Conservation (phyloP, 2,888 invertebrate species). For the Ramazzottius varieornatus region DNA sequence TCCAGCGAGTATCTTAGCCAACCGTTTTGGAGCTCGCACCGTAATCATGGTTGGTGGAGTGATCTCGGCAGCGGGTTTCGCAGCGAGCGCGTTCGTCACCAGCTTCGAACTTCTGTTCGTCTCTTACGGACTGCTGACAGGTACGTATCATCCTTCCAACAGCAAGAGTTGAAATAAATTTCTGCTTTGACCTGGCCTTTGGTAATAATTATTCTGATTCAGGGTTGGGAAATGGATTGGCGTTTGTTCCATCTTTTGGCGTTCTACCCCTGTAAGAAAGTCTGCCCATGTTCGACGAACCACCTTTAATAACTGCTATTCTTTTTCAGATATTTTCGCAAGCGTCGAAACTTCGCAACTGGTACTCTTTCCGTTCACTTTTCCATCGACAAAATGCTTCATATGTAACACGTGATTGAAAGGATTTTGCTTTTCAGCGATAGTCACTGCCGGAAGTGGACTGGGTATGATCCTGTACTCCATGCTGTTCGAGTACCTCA, state of each 20-base stretch:
- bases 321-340: too few relatives aligned
- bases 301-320: too few relatives aligned
- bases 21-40: background rate
- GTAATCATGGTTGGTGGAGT: background rate
- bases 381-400: too few relatives aligned
- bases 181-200: too few relatives aligned
- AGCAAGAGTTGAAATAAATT: too few relatives aligned
- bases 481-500: background rate
- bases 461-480: background rate
- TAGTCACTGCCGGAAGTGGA: too few relatives aligned
- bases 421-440: too few relatives aligned
- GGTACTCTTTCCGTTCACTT: background rate
- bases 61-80: background rate
- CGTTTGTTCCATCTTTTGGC: background rate
- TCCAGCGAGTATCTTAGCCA: background rate
- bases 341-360: background rate
- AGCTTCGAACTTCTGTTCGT: background rate
- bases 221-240: background rate
- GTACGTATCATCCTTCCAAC: too few relatives aligned
- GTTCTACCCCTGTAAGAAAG: background rate
- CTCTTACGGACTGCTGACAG: background rate
- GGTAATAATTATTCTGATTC: too few relatives aligned
- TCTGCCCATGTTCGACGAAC: too few relatives aligned
- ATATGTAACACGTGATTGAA: too few relatives aligned
- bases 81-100: background rate